phyloP scores from a whole-genome alignment of 2,797 vertebrate species.

The Bradypodion ventrale region DNA sequence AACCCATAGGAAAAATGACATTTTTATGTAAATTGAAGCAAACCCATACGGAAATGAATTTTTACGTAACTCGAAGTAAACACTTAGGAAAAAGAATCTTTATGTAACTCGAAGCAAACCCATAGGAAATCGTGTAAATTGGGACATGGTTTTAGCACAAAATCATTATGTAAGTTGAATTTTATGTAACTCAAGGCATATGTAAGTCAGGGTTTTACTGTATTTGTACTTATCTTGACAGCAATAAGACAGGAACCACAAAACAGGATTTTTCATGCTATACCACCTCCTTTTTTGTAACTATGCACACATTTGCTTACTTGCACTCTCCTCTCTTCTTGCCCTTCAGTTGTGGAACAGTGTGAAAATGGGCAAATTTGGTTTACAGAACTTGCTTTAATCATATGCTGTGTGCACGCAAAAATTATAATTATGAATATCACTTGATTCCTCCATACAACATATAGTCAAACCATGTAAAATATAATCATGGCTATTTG shows the following conservation, averaged over 20 bases:
- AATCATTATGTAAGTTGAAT: no score
- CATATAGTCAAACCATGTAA: not conserved
- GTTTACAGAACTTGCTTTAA: not conserved
- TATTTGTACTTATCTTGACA: not conserved
- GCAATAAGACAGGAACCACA: not conserved
- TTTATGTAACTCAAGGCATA: no score
- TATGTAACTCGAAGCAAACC: no score
- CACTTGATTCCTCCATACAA: not conserved
- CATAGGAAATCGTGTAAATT: no score
- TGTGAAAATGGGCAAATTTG: not conserved
- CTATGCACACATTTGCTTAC: no score
- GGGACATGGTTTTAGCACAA: no score
- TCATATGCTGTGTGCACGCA: not conserved
- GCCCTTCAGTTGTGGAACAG: not conserved
- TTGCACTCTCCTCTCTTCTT: not conserved
- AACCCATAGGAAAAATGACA: no score
- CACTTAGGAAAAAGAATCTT: no score
- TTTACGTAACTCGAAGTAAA: no score
- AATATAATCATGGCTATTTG: not conserved
- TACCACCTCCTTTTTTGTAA: not conserved
- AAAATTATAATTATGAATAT: not conserved
- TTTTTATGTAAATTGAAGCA: no score
- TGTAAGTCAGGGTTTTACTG: no score
- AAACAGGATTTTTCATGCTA: not conserved
- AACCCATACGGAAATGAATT: no score